Conservation (phyloP, 2,888 invertebrate genomes). For the Caenorhabditis sp. region DNA sequence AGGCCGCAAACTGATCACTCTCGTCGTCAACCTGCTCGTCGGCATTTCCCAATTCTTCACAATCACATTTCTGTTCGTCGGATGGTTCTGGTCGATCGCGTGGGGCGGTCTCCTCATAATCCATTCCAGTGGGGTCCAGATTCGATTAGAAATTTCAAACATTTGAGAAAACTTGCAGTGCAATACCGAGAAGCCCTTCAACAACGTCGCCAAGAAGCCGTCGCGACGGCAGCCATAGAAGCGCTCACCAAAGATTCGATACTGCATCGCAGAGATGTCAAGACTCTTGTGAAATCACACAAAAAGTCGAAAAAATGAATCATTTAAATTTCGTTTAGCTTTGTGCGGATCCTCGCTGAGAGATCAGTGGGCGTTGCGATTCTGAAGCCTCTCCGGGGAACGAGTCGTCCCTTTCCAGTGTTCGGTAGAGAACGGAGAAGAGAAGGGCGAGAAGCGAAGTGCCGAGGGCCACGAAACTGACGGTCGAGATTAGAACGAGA, state of each 20-base stretch:
- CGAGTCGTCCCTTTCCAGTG: neutral
- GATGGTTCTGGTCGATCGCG: conserved; percentile 98
- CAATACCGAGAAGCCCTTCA: conserved; percentile 79
- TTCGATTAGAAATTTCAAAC: no score
- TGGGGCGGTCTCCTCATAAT: conserved; percentile 95
- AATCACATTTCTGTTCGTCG: conserved; percentile 87
- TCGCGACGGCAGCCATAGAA: conserved; percentile 79
- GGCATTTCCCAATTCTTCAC: conserved; percentile 93
- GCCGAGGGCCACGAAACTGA: conserved; percentile 13
- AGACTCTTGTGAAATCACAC: conserved; percentile 73
- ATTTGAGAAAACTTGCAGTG: no score
- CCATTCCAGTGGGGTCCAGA: conserved; percentile 88
- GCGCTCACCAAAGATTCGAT: conserved; percentile 79
- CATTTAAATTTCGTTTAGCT: neutral
- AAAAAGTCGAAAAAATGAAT: conserved; percentile 67
- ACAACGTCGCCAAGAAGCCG: conserved; percentile 77
- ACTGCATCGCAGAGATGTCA: conserved; percentile 78
- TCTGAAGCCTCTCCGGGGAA: neutral
- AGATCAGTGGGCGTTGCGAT: conserved; percentile 2
- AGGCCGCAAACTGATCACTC: conserved; percentile 82
- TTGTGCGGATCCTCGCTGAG: neutral
- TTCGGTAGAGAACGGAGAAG: conserved; percentile 11
- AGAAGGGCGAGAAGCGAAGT: conserved; percentile 10
- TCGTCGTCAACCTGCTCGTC: conserved; percentile 83
- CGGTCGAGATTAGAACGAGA: neutral